A percentile compares a stretch with the other conserved stretches of the same genome.
Evolutionary conservation across 2,797 vertebrate genomes (phyloP).

Genomic region (Spizella passerina): DNA sequence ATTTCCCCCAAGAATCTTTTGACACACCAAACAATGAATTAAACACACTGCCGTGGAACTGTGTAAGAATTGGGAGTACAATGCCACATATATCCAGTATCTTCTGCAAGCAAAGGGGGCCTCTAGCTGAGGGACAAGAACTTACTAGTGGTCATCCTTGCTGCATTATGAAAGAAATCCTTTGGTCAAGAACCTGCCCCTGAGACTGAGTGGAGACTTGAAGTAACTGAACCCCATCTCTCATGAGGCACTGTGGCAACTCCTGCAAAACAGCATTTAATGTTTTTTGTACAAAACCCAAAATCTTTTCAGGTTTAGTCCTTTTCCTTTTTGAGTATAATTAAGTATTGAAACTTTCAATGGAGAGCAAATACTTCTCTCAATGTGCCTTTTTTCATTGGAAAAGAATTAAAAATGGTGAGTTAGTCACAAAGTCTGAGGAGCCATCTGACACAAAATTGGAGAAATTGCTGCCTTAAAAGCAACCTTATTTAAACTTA

Average conservation of each 20-base stretch:
- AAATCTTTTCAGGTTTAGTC: neutral
- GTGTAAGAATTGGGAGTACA: neutral
- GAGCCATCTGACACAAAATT: neutral
- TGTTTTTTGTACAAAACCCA: neutral
- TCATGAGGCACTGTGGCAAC: neutral
- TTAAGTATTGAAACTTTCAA: neutral
- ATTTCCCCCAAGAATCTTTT: neutral
- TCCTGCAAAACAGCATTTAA: neutral
- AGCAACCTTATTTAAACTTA: neutral
- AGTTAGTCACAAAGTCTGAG: neutral
- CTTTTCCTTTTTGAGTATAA: neutral
- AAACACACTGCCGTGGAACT: accelerated
- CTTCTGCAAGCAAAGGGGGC: neutral
- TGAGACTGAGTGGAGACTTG: neutral
- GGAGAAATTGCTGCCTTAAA: neutral
- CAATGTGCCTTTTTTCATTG: neutral
- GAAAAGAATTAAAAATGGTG: neutral
- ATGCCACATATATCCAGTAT: neutral
- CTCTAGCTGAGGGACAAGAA: neutral
- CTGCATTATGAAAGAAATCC: neutral
- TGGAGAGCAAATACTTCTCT: neutral
- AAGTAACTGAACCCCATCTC: neutral
- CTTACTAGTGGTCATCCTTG: neutral
- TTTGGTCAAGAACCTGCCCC: neutral
- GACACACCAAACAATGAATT: neutral